Conservation (phyloP, 2,888 invertebrate genomes). For the Nasonovia ribisnigri region DNA sequence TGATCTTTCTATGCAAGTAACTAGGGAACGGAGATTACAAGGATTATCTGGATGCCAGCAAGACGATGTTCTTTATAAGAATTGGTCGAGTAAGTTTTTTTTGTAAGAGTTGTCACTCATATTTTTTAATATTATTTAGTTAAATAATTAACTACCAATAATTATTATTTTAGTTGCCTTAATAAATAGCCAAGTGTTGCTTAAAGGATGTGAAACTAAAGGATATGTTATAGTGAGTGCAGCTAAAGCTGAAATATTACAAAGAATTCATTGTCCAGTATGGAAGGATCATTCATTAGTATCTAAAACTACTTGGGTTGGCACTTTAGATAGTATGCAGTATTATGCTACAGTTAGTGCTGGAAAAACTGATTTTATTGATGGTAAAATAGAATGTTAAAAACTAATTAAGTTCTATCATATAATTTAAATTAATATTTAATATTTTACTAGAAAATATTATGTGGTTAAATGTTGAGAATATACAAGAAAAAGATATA, state of each 20-base stretch:
- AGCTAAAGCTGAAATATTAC: constrained; percentile 93
- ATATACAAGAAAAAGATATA: constrained; percentile 84
- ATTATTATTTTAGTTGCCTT: constrained; percentile 78
- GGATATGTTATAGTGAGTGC: constrained; percentile 98
- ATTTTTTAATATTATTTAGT: background rate
- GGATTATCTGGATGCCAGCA: constrained; percentile 89
- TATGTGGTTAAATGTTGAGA: constrained; percentile 95
- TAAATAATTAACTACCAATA: background rate
- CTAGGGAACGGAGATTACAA: constrained; percentile 82
- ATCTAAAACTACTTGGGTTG: constrained; percentile 96
- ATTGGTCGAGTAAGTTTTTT: constrained; percentile 86
- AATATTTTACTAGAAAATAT: constrained; percentile 81
- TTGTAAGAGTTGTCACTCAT: background rate
- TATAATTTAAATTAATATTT: constrained; percentile 40
- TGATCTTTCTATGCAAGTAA: constrained; percentile 82
- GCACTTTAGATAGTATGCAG: constrained; percentile 96
- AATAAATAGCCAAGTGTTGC: constrained; percentile 91
- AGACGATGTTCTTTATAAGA: constrained; percentile 92
- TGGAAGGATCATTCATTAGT: constrained; percentile 89
- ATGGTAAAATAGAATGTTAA: constrained; percentile 70
- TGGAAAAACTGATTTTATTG: constrained; percentile 78
- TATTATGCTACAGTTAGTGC: constrained; percentile 98
- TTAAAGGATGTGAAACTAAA: constrained; percentile 96
- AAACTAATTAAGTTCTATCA: background rate
- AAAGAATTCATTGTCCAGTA: constrained; percentile 88